A percentile compares a stretch with the other conserved stretches of the same genome.
phyloP scores from a whole-genome alignment of 2,113 vertebrate species.

The Microcebus lehilahytsara region DNA sequence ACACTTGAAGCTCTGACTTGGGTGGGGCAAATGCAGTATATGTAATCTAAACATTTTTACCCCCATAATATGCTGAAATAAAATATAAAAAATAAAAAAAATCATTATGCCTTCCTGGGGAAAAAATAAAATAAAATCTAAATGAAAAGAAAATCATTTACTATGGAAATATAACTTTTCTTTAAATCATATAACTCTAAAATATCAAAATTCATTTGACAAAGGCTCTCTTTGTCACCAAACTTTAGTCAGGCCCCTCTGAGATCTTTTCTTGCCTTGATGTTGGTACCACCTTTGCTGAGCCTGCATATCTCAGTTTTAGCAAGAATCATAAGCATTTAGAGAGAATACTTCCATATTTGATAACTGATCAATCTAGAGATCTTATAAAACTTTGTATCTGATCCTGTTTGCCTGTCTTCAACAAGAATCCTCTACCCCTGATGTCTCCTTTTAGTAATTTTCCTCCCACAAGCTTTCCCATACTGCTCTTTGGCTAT shows the following conservation, averaged over 20 bases:
- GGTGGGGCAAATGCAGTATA: no score
- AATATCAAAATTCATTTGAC: background rate
- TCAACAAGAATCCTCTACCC: background rate
- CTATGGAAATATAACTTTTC: background rate
- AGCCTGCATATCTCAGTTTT: background rate
- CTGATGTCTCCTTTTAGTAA: background rate
- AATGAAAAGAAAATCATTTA: background rate
- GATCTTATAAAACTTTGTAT: background rate
- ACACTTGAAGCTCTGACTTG: no score
- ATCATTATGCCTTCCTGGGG: no score
- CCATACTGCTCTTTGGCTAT: background rate
- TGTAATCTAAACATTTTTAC: no score
- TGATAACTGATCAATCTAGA: background rate
- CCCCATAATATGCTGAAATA: no score
- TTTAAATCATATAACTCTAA: background rate
- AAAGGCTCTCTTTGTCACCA: background rate
- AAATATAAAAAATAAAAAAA: no score
- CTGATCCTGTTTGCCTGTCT: background rate
- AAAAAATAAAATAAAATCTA: background rate
- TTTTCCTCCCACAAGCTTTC: background rate
- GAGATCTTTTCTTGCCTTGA: background rate
- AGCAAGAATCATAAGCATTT: background rate
- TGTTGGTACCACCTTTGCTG: accelerated
- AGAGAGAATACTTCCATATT: background rate
- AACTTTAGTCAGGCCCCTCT: background rate